These are phyloP conservation scores for Physella acuta DNA, from an alignment of 1,140 invertebrate species.

Conservation along the genomic window DNA sequence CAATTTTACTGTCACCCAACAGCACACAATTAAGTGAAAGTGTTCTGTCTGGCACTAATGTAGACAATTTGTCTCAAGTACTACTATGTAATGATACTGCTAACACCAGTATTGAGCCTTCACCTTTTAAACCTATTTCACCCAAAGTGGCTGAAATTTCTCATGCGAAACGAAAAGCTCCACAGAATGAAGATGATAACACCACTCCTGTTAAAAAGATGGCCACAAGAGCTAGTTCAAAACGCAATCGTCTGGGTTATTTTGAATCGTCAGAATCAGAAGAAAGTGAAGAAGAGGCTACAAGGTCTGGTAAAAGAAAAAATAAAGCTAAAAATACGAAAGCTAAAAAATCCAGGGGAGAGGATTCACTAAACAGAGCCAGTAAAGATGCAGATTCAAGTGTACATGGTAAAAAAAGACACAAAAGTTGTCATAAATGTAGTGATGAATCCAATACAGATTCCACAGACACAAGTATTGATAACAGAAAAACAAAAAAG, in stretches of 20 bases:
- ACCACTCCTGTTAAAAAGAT: background rate
- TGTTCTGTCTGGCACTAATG: background rate
- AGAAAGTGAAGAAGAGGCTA: background rate
- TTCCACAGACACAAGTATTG: background rate
- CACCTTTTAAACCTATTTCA: conserved; percentile 2
- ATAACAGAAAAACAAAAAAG: background rate
- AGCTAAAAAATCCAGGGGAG: background rate
- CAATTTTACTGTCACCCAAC: background rate
- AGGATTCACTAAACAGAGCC: background rate
- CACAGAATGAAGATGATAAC: background rate
- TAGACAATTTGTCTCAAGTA: background rate
- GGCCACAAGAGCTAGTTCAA: background rate
- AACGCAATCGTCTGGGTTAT: conserved; percentile 8
- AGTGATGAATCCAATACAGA: background rate
- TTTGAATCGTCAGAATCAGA: conserved; percentile 12
- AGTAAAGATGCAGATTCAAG: background rate
- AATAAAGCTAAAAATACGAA: background rate
- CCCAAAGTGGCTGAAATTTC: background rate
- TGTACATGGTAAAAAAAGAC: background rate
- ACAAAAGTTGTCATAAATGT: background rate
- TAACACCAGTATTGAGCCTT: background rate
- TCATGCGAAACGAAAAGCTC: background rate
- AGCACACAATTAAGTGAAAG: background rate
- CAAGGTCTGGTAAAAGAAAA: background rate
- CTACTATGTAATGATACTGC: background rate